phyloP scores from a whole-genome alignment of 2,888 invertebrate species.

The Phortica okadai region DNA sequence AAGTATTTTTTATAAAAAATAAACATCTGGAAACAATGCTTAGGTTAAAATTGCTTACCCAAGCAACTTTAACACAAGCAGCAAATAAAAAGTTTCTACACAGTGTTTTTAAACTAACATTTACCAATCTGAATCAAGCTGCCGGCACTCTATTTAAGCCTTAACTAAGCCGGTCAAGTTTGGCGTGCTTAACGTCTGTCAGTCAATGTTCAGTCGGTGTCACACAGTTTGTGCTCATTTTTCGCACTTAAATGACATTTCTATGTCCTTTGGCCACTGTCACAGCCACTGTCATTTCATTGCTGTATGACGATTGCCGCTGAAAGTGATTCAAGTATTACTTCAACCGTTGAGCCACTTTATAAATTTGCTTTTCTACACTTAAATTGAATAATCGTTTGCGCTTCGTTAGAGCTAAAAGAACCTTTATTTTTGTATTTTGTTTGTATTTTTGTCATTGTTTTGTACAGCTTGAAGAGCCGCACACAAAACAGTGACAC shows the following conservation, averaged over 20 bases:
- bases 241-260: slow-evolving; percentile 26
- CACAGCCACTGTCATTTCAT: background rate
- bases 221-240: slow-evolving; percentile 51
- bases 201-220: slow-evolving; percentile 47
- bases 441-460: slow-evolving; percentile 15
- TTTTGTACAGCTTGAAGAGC: background rate
- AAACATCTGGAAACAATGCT: no score
- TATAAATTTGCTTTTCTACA: slow-evolving; percentile 20
- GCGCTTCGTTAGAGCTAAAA: slow-evolving; percentile 63
- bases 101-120: no score
- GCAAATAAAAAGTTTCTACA: no score
- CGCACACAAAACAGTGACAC: background rate
- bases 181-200: slow-evolving; percentile 61
- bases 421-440: slow-evolving; percentile 54
- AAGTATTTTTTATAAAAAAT: no score
- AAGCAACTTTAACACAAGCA: no score
- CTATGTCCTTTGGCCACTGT: slow-evolving; percentile 17
- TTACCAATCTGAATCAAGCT: no score
- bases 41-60: no score
- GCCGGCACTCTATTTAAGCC: no score
- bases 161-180: background rate
- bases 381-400: slow-evolving; percentile 68
- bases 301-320: slow-evolving; percentile 6
- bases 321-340: background rate
- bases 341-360: background rate